Evolutionary conservation across 1,140 invertebrate species (phyloP), one percentile per base, ranked within the genome.

Genomic region (Pomacea maculata): DNA sequence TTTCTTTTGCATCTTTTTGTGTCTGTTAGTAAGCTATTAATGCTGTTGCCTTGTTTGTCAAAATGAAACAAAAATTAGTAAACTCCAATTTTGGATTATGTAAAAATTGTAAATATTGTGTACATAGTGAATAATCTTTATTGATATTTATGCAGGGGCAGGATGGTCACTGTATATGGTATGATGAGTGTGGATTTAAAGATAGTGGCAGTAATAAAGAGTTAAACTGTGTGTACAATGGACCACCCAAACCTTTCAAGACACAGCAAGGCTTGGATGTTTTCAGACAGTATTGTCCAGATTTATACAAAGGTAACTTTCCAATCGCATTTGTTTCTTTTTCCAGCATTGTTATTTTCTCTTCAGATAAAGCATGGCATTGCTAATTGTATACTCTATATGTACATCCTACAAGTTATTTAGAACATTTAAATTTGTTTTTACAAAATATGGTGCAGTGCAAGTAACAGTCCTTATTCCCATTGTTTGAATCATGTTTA

Each of bases 121-220:
- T 45, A 45, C 34, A 6, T 45, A 4, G 34, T 45, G 34, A 45
- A 45, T 45, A 45, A 45, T 77, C 19, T 75, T 61, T 64, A 0
- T 11, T 55, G 72, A 12, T 74, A 21, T 82, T 81, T 65, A 19
- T 54, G 67, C 80, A 80, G 79, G 80, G 79, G 73, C 77, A 55
- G 11, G 90, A 92, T 67, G 93, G 92, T 15, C 93, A 95, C 75
- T 97, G 96, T 88, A 89, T 96, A 21, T 96, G 95, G 95, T 96
- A 95, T 88, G 95, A 94, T 12, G 92, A 95, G 78, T 96, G 95
- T 88, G 92, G 93, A 78, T 88, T 73, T 2, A 86, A 71, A 7
- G 14, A 65, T 7, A 52, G n/a, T 19, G 63, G 67, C 3, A 91
- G 92, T 52, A 90, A 84, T 17, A 78, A 82, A 65, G 25, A 54